phyloP scores from a whole-genome alignment of 2,797 vertebrate species.

The Macrochelys suwanniensis region DNA sequence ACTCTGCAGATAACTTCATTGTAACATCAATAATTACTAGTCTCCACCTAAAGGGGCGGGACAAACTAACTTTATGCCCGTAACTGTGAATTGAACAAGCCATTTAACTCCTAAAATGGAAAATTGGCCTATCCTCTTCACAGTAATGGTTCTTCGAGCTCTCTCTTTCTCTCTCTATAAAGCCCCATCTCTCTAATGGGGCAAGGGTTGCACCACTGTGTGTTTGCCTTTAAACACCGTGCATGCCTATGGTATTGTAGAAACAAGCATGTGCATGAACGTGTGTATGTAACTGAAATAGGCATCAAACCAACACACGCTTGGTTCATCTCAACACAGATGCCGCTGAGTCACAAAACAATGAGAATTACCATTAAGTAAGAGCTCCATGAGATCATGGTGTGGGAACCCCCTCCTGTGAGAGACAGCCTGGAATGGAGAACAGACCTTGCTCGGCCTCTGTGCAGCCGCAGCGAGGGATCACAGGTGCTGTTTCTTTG shows the following conservation, averaged over 20 bases:
- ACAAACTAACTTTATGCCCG: not conserved
- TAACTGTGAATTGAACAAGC: not conserved
- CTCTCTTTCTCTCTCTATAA: not conserved
- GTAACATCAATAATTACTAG: not conserved
- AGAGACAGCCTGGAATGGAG: accelerated
- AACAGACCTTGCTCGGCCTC: not conserved
- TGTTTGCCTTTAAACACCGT: not conserved
- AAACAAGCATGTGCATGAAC: accelerated
- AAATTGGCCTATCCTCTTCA: not conserved
- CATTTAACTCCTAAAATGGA: not conserved
- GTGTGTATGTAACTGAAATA: not conserved
- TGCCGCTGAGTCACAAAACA: not conserved
- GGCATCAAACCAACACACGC: not conserved
- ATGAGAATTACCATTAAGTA: not conserved
- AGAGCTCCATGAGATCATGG: slow-evolving; percentile 14
- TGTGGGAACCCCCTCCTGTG: not conserved
- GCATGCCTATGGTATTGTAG: not conserved
- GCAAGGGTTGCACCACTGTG: not conserved
- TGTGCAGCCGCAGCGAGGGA: not conserved
- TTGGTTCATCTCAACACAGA: not conserved
- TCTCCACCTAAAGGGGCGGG: not conserved
- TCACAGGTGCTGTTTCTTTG: not conserved
- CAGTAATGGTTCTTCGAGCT: not conserved
- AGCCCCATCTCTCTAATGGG: not conserved
- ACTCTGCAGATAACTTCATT: not conserved